phyloP scores from a whole-genome alignment of 2,113 vertebrate genomes.

The Protobothrops mucrosquamatus region DNA sequence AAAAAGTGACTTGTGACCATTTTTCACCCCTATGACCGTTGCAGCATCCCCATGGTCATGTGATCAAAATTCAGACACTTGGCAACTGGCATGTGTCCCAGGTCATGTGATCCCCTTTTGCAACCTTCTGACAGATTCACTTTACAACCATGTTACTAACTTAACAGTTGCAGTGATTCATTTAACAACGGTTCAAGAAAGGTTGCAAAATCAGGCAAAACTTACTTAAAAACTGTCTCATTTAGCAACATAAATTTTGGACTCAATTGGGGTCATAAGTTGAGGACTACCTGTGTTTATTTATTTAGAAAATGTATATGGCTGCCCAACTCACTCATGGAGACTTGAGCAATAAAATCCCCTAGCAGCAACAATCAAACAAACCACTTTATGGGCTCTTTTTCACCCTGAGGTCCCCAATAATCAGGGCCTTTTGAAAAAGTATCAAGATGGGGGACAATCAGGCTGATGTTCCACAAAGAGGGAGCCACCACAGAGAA shows the following conservation, averaged over 20 bases:
- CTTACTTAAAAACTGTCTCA: background rate
- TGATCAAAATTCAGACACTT: background rate
- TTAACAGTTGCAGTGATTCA: background rate
- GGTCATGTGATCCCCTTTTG: background rate
- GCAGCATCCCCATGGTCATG: background rate
- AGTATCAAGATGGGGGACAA: background rate
- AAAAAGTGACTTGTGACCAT: background rate
- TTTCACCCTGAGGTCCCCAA: background rate
- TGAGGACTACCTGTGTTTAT: background rate
- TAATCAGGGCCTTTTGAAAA: background rate
- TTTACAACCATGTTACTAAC: background rate
- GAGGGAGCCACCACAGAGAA: background rate
- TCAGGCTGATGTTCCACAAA: background rate
- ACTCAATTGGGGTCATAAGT: background rate
- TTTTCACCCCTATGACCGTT: background rate
- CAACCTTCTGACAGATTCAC: background rate
- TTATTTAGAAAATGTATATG: background rate
- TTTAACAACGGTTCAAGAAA: background rate
- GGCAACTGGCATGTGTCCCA: background rate
- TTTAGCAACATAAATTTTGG: background rate
- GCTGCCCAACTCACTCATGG: background rate
- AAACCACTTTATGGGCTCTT: background rate
- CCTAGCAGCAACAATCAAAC: background rate
- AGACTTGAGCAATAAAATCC: background rate
- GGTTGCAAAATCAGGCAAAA: background rate